A percentile compares a stretch with the other conserved stretches of the same genome.
Conservation (phyloP, 2,888 invertebrate species). For the Eupithecia tripunctaria region DNA sequence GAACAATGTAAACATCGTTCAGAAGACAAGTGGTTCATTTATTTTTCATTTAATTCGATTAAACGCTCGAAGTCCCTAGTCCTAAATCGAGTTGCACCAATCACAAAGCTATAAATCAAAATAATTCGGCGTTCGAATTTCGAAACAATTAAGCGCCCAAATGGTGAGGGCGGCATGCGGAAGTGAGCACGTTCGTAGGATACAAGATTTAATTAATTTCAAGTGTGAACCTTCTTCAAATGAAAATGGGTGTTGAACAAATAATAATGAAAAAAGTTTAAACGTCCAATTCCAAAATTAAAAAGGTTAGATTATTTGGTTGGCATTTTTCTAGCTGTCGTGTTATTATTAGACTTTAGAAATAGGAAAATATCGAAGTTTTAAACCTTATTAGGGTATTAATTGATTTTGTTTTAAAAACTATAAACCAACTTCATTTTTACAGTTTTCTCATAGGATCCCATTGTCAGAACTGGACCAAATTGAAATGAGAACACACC, state of each 20-base stretch:
- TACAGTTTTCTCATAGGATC: no score
- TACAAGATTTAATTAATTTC: constrained; percentile 51
- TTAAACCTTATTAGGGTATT: no score
- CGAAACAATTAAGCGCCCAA: constrained; percentile 75
- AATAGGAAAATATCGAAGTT: not conserved
- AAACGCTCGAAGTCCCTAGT: constrained; percentile 62
- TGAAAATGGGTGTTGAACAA: constrained; percentile 34
- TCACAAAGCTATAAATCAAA: constrained; percentile 83
- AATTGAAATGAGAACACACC: no score
- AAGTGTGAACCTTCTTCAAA: constrained; percentile 45
- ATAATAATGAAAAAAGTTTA: constrained; percentile 22
- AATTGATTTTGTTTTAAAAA: no score
- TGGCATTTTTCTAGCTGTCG: not conserved
- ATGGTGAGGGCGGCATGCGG: constrained; percentile 61
- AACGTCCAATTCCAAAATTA: constrained; percentile 18
- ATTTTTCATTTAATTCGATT: constrained; percentile 81
- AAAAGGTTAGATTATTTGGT: not conserved
- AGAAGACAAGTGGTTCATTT: constrained; percentile 67
- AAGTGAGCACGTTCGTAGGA: constrained; percentile 40
- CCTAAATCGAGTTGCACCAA: constrained; percentile 81
- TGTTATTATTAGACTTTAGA: not conserved
- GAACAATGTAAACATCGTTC: constrained; percentile 6
- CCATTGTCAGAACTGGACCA: no score
- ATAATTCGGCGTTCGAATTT: constrained; percentile 77
- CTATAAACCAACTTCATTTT: no score